These are phyloP conservation scores for Drosophila nr. perissopoda DNA, from an alignment of 2,888 invertebrate species.

Conservation along the genomic window DNA sequence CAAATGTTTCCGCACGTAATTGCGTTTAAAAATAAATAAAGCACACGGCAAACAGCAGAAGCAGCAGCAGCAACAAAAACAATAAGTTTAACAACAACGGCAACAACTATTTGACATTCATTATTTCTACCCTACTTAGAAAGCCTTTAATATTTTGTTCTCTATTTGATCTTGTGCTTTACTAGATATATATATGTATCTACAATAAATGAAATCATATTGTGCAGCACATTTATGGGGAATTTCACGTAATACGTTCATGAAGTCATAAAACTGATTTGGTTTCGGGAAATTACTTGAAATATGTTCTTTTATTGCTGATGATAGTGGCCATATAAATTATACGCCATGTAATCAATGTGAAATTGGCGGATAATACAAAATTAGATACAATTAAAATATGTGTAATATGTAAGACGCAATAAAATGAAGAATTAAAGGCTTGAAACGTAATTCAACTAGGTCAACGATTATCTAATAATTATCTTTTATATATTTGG, in stretches of 20 bases:
- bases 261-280: not conserved
- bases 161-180: constrained; percentile 1
- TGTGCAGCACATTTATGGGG: constrained; percentile 6
- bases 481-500: not conserved
- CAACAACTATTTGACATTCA: constrained; percentile 42
- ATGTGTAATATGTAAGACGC: not conserved
- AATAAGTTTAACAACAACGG: constrained; percentile 16
- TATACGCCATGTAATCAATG: not conserved
- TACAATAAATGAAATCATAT: constrained; percentile 9
- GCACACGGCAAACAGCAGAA: constrained; percentile 30
- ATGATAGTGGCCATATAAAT: not conserved
- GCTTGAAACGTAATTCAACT: not conserved
- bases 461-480: not conserved
- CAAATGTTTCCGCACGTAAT: constrained; percentile 61
- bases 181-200: not conserved
- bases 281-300: not conserved
- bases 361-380: not conserved
- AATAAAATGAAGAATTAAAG: not conserved
- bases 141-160: constrained; percentile 12
- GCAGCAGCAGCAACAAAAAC: constrained; percentile 13
- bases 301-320: not conserved
- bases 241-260: not conserved
- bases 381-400: not conserved
- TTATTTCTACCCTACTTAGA: constrained; percentile 20
- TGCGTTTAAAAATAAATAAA: constrained; percentile 77